Percentiles rank a stretch among this genome's conserved stretches.
phyloP scores from a whole-genome alignment of 2,888 invertebrate genomes.

The Agriopis marginaria region DNA sequence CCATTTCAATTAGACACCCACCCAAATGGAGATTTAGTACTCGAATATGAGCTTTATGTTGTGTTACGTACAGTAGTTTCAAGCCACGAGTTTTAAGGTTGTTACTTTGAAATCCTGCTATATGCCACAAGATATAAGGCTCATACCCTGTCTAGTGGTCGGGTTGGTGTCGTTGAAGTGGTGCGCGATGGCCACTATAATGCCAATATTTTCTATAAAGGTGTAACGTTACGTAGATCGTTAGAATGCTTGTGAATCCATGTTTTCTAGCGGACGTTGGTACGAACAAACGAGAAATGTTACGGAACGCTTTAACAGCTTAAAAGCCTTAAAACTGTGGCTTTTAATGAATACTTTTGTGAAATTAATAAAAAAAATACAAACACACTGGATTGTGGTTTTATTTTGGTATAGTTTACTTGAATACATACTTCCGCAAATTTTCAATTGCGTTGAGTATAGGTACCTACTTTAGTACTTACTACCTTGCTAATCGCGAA shows the following conservation, averaged over 20 bases:
- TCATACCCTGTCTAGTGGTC: not conserved
- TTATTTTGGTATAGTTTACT: slow-evolving; percentile 21
- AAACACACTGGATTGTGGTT: slow-evolving; percentile 57
- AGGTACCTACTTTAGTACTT: too few relatives aligned
- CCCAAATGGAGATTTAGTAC: not conserved
- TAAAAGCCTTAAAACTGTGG: slow-evolving; percentile 85
- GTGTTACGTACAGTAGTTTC: not conserved
- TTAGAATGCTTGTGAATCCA: slow-evolving; percentile 81
- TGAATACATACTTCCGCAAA: too few relatives aligned
- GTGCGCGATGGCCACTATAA: slow-evolving; percentile 30
- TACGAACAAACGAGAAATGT: slow-evolving; percentile 50
- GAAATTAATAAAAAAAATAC: slow-evolving; percentile 85
- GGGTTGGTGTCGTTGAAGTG: not conserved
- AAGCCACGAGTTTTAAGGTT: not conserved
- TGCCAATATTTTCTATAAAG: slow-evolving; percentile 82
- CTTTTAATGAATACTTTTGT: slow-evolving; percentile 85
- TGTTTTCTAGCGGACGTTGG: slow-evolving; percentile 75
- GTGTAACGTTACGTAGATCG: slow-evolving; percentile 73
- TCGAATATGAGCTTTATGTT: not conserved
- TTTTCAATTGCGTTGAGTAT: too few relatives aligned
- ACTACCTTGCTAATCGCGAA: too few relatives aligned
- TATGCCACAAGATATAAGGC: not conserved
- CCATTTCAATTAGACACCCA: not conserved
- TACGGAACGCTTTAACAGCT: slow-evolving; percentile 78
- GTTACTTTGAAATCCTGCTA: not conserved